A percentile compares a stretch with the other conserved stretches of the same genome.
Conservation (phyloP, 2,888 invertebrate species). For the Limnephilus rhombicus region DNA sequence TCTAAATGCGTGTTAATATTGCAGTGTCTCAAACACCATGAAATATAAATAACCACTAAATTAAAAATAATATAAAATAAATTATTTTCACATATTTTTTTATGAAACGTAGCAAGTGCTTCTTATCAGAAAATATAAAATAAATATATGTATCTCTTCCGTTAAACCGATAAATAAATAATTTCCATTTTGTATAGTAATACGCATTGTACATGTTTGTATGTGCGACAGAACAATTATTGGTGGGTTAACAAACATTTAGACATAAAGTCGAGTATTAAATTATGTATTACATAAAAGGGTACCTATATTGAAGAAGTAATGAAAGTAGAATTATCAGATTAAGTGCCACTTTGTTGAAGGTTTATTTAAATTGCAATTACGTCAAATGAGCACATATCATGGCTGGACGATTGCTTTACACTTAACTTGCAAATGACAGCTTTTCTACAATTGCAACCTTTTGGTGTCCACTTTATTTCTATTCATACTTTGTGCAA, state of each 20-base stretch:
- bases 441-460: neutral
- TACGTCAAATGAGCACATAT: neutral
- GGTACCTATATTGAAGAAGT: constrained; percentile 24
- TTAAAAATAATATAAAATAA: constrained; percentile 46
- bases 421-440: neutral
- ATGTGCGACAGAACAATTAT: neutral
- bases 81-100: constrained; percentile 50
- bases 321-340: constrained; percentile 15
- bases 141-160: constrained; percentile 44
- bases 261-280: constrained; percentile 9
- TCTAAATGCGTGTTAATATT: constrained; percentile 55
- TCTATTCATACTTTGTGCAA: neutral
- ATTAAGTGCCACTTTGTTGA: constrained; percentile 17
- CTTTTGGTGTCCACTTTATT: neutral
- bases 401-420: neutral
- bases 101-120: constrained; percentile 46
- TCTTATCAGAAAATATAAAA: constrained; percentile 43
- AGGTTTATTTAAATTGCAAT: constrained; percentile 18
- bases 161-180: constrained; percentile 1
- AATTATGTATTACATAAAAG: constrained; percentile 3
- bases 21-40: constrained; percentile 32
- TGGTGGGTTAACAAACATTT: neutral
- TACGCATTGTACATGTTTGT: neutral
- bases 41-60: constrained; percentile 30
- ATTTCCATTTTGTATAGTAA: neutral